These are phyloP conservation scores for Rhorus exstirpatorius DNA, from an alignment of 2,888 invertebrate genomes.

Conservation along the genomic window DNA sequence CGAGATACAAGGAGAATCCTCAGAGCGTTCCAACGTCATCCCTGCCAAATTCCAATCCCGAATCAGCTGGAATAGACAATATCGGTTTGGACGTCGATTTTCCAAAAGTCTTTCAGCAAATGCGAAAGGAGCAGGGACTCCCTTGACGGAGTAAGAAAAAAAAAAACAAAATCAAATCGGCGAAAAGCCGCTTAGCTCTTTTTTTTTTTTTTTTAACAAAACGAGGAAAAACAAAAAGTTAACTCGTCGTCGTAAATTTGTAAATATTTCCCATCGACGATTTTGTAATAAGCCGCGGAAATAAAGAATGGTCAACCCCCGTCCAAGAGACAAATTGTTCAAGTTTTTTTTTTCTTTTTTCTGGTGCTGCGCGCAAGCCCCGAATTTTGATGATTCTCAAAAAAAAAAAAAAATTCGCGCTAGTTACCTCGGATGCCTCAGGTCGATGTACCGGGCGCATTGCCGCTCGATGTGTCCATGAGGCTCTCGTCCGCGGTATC, in stretches of 20 bases:
- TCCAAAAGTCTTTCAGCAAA: conserved; percentile 89
- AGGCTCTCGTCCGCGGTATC: conserved; percentile 77
- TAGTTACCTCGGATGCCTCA: conserved; percentile 1
- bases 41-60: conserved; percentile 64
- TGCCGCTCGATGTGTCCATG: conserved; percentile 62
- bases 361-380: too few species aligned
- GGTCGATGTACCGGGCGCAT: conserved; percentile 59
- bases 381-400: too few species aligned
- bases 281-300: too few species aligned
- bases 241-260: too few species aligned
- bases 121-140: conserved; percentile 87
- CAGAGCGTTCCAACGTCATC: conserved; percentile 69
- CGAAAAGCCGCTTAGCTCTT: conserved; percentile 27
- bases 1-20: conserved; percentile 77
- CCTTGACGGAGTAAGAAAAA: conserved; percentile 55
- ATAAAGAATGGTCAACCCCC: too few species aligned
- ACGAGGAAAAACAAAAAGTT: too few species aligned
- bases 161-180: conserved; percentile 1
- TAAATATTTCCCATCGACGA: too few species aligned
- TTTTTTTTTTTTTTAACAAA: not conserved
- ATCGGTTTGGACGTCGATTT: conserved; percentile 89
- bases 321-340: too few species aligned
- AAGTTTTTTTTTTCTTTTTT: too few species aligned
- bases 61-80: conserved; percentile 87
- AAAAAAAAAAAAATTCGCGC: too few species aligned